phyloP scores from a whole-genome alignment of 2,113 vertebrate genomes.

The Pollachius pollachius region DNA sequence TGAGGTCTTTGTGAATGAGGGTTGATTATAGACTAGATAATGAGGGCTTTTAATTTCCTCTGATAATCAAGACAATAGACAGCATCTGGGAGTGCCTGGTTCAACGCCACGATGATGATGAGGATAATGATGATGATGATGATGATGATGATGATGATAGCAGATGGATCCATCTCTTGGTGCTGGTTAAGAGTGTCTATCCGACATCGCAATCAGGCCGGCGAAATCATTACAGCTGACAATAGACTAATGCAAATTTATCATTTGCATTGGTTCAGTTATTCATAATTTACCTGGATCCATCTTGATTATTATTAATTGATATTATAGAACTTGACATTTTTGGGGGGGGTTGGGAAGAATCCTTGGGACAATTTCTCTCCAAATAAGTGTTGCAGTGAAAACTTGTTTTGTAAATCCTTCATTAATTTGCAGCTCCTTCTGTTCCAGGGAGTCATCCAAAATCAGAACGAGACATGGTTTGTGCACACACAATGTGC shows the following conservation, averaged over 20 bases:
- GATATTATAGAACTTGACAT: no score
- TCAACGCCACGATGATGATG: neutral
- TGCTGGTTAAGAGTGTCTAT: constrained; percentile 28
- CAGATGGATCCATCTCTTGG: neutral
- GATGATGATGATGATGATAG: constrained; percentile 1
- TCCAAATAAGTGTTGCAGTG: no score
- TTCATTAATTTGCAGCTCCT: constrained; percentile 18
- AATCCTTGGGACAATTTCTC: no score
- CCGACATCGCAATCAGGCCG: constrained; percentile 23
- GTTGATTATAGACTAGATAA: constrained; percentile 34
- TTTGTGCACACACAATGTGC: neutral
- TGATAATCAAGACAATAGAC: neutral
- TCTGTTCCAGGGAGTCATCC: constrained; percentile 10
- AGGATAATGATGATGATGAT: no score
- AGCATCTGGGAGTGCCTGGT: neutral
- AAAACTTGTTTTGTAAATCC: neutral
- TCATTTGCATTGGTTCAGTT: neutral
- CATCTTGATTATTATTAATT: no score
- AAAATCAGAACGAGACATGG: constrained; percentile 19
- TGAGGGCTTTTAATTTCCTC: constrained; percentile 18
- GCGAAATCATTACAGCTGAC: constrained; percentile 24
- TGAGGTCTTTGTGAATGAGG: constrained; percentile 31
- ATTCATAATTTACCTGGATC: no score
- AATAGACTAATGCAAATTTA: constrained; percentile 16
- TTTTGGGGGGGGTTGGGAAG: no score